A percentile compares a stretch with the other conserved stretches of the same genome.
Conservation (phyloP, 2,113 vertebrate genomes). For the Meleagris gallopavo region DNA sequence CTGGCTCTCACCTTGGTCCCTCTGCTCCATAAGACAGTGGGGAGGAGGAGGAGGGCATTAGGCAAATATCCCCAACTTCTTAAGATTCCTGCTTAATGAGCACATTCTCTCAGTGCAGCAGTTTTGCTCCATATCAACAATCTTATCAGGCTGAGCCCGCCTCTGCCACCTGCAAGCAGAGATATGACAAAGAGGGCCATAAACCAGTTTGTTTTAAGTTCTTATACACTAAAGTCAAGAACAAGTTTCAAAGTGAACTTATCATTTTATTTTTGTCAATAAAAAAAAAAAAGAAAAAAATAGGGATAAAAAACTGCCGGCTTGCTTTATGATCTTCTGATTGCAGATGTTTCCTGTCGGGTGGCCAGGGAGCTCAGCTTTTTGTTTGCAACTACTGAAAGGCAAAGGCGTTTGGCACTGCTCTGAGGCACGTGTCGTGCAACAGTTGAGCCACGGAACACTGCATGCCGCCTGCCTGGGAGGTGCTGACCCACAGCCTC, state of each 20-base stretch:
- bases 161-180: slow-evolving; percentile 73
- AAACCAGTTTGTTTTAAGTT: slow-evolving; percentile 69
- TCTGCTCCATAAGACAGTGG: not conserved
- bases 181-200: not conserved
- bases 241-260: slow-evolving; percentile 71
- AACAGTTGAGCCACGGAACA: not conserved
- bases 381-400: slow-evolving; percentile 22
- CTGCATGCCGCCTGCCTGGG: not conserved
- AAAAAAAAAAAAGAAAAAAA: not conserved
- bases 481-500: not conserved
- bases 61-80: slow-evolving; percentile 51
- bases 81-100: slow-evolving; percentile 72
- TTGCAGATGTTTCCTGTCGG: slow-evolving; percentile 70
- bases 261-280: slow-evolving; percentile 63
- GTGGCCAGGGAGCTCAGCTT: not conserved
- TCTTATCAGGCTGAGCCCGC: slow-evolving; percentile 70
- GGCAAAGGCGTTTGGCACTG: not conserved
- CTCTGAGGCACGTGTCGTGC: slow-evolving; percentile 7
- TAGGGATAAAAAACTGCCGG: slow-evolving; percentile 23
- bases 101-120: not conserved
- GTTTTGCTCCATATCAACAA: slow-evolving; percentile 36
- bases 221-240: slow-evolving; percentile 44
- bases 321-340: slow-evolving; percentile 66
- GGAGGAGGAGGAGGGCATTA: slow-evolving; percentile 39
- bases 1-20: not conserved